Base-by-base conservation (phyloP, 2,113 vertebrate genomes). In the Marmota flaviventris region DNA sequence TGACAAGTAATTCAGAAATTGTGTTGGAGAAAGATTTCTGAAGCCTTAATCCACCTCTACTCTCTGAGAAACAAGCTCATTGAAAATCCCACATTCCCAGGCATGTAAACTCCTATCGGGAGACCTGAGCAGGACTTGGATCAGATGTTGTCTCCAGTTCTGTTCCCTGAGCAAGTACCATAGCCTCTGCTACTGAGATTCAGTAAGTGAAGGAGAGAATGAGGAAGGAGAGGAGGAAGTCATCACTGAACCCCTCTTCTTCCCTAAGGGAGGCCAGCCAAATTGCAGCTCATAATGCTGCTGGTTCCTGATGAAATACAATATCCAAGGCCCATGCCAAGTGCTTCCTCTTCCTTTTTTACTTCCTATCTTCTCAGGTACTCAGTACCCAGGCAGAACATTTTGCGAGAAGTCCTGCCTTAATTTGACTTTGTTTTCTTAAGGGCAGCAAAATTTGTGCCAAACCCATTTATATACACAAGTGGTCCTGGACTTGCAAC, bases 371-470 rank as follows among this genome's bases (percentile, higher is more conserved):
- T 18, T 65, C 37, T 65, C 45, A 89, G 67, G 63, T 58, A 22
- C 20, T 53, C 27, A 18, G 34, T 20, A 63, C 10, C 77, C 29
- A 73, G 2, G 37, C 42, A 5, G 32, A 67, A 77, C 12, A 0
- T 56, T 51, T 34, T 75, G 32, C n/a, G 42, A 83, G 76, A 82
- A 95, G 91, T 75, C 48, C 56, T 3, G 16, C n/a, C 39, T 92
- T 95, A 17, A 77, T 73, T 37, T 87, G 90, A 94, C 65, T 91
- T 89, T 25, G 22, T 69, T 94, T 73, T 78, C 73, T 91, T 72
- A 63, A 89, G 2, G 12, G 85, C 12, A 95, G 81, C 48, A 53
- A 78, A 85, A 86, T 77, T 16, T 84, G 84, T 34, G 51, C 61
- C 86, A 97, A 89, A 45, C 7, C 2, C 70, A 45, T 34, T 67